Evolutionary conservation across 2,113 vertebrate genomes (phyloP).

Genomic region (Sterna hirundo): DNA sequence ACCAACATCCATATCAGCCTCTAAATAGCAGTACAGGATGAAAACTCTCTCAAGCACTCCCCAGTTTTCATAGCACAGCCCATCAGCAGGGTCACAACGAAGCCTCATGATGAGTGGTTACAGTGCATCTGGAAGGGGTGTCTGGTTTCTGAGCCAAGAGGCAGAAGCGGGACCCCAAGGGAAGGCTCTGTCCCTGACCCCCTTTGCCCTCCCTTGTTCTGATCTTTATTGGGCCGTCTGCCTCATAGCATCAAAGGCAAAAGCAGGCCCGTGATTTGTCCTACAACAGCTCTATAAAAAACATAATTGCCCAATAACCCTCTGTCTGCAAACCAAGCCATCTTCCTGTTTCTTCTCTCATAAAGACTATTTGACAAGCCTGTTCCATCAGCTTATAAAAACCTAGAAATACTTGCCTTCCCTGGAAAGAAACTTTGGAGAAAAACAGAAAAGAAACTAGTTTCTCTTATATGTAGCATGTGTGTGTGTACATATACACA

Average conservation of each 20-base stretch:
- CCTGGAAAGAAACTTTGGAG: slow-evolving; percentile 50
- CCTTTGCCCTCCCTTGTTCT: slow-evolving; percentile 76
- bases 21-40: background rate
- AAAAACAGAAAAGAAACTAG: background rate
- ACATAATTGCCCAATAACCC: slow-evolving; percentile 80
- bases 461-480: background rate
- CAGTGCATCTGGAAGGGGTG: slow-evolving; percentile 22
- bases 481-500: background rate
- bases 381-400: slow-evolving; percentile 79
- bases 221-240: slow-evolving; percentile 81
- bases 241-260: slow-evolving; percentile 78
- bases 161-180: slow-evolving; percentile 71
- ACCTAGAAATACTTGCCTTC: slow-evolving; percentile 58
- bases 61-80: background rate
- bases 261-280: slow-evolving; percentile 76
- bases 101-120: background rate
- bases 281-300: slow-evolving; percentile 81
- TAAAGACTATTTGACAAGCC: slow-evolving; percentile 78
- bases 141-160: slow-evolving; percentile 64
- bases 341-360: slow-evolving; percentile 82
- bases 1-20: background rate
- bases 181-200: slow-evolving; percentile 73
- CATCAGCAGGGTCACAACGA: background rate
- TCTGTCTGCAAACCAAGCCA: slow-evolving; percentile 79
- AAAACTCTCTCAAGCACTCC: background rate